These are phyloP conservation scores for Anoplius nigerrimus DNA, from an alignment of 2,888 invertebrate species.

Conservation along the genomic window DNA sequence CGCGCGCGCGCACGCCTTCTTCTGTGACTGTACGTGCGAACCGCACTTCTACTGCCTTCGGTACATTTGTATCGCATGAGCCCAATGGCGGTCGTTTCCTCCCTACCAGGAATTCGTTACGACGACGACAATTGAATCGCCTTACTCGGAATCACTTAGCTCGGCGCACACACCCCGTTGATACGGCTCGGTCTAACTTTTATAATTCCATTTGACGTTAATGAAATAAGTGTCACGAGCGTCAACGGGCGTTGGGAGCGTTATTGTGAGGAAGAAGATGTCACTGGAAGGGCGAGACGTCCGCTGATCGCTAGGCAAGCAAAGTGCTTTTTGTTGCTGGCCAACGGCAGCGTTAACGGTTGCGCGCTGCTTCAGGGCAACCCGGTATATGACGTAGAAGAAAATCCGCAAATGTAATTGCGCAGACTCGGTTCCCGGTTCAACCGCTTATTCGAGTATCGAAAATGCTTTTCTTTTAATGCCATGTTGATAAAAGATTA, in stretches of 20 bases:
- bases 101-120: conserved; percentile 44
- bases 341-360: no score
- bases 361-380: background rate
- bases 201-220: conserved; percentile 61
- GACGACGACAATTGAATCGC: conserved; percentile 46
- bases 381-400: background rate
- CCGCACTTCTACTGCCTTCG: no score
- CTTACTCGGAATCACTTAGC: conserved; percentile 50
- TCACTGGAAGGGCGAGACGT: conserved; percentile 19
- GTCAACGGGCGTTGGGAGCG: conserved; percentile 39
- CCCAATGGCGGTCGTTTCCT: conserved; percentile 10
- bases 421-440: no score
- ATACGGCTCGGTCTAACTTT: conserved; percentile 45
- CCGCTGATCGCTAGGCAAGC: conserved; percentile 17
- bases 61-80: no score
- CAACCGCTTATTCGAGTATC: no score
- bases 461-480: no score
- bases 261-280: conserved; percentile 42
- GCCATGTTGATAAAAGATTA: no score
- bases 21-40: no score
- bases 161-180: conserved; percentile 24
- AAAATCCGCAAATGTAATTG: no score
- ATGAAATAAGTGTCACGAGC: conserved; percentile 60
- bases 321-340: no score
- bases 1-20: no score